Base-by-base conservation (phyloP, 2,113 vertebrate species). In the Pedionomus torquatus region DNA sequence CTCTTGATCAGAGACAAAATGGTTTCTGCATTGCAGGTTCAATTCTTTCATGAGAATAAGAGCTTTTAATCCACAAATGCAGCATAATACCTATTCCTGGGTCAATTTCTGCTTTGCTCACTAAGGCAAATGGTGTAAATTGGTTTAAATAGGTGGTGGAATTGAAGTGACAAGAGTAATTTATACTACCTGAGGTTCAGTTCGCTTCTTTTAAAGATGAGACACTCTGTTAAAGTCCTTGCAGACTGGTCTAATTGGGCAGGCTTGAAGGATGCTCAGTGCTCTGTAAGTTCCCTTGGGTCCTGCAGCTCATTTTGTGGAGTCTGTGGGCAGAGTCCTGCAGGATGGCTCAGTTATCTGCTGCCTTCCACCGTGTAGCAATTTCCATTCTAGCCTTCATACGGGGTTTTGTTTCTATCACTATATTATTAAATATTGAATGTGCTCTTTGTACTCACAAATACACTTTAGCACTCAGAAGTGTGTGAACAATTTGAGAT, bases 111-210 rank as follows among this genome's bases (percentile, higher is more conserved):
- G 61, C 83, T 89, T 87, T 93, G 69, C 72, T 93, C 81, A 72
- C 77, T 87, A 75, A 84, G 70, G 87, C 49, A 95, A 95, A 91
- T 89, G 57, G 81, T 68, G 61, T 61, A 94, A 96, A 96, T 89
- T 95, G 74, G 63, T 95, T 95, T 94, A 96, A 96, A 87, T 82
- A 84, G 91, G n/a, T 82, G 30, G 39, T 93, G 39, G 87, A 94
- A 95, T 96, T 96, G 91, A 96, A 94, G 89, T 97, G 96, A 94
- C 96, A 96, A 44, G 84, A 95, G 69, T 87, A 94, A 96, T 97
- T 96, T 95, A 84, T 96, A 75, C 35, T 93, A 95, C 89, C 52
- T 44, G 35, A 69, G 57, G 48, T 97, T 94, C 87, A 84, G 65
- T 48, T 91, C 0, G 1, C 33, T 93, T 13, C 57, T 72, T 79